phyloP scores from a whole-genome alignment of 2,113 vertebrate genomes.

The Macroglossus sobrinus region DNA sequence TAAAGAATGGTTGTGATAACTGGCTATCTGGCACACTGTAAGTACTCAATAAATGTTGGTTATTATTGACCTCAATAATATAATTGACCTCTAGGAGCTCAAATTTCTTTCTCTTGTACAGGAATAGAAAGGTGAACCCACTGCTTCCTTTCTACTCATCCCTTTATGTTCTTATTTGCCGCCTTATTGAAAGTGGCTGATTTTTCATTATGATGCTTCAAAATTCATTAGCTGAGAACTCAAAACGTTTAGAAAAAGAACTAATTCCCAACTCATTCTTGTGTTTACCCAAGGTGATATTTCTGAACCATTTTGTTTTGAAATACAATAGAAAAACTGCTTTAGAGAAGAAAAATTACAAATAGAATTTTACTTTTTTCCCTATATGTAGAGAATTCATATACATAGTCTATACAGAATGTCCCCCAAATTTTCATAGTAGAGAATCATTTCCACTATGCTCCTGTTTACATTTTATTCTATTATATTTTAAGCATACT shows the following conservation, averaged over 20 bases:
- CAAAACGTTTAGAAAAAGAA: neutral
- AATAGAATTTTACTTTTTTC: conserved; percentile 5
- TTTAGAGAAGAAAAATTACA: neutral
- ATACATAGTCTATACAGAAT: neutral
- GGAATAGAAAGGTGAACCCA: neutral
- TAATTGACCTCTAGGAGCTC: neutral
- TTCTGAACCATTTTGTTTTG: neutral
- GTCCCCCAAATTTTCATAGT: neutral
- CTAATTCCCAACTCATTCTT: neutral
- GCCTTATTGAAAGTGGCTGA: neutral
- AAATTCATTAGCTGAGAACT: neutral
- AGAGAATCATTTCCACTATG: neutral
- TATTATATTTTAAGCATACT: neutral
- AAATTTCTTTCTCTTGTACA: neutral
- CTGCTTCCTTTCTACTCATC: neutral
- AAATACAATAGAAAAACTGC: conserved; percentile 15
- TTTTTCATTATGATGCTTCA: neutral
- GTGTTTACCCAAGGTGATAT: neutral
- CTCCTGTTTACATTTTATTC: neutral
- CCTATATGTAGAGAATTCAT: neutral
- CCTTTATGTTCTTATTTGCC: neutral
- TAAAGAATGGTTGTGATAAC: neutral
- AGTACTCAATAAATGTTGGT: neutral
- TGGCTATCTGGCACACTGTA: too few relatives aligned
- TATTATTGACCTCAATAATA: neutral